Base-by-base conservation (phyloP, 53 echinoderm and acorn worm genomes). In the Mesocentrotus franciscanus region DNA sequence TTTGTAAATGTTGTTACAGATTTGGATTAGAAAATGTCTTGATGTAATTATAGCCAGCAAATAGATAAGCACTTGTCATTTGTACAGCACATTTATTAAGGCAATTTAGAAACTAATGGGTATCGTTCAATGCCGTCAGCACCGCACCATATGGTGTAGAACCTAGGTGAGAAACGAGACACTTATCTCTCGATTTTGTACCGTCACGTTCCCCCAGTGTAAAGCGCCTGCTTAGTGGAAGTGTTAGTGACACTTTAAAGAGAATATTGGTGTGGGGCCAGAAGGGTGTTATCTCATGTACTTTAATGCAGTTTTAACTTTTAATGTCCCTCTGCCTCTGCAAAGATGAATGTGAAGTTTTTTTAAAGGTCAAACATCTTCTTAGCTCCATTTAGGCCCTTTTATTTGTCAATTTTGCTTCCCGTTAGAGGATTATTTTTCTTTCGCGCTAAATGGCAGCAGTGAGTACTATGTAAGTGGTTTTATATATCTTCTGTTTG, bases 211-310 rank as follows among this genome's bases (percentile, higher is more conserved):
- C 78, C n/a, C 35, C 36, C 6, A 34, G 81, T 18, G 81, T 22
- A 9, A 16, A 22, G 20, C 42, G 22, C 42, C 64, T 0, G 81
- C 39, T 81, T 32, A 33, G 76, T 72, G n/a, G 29, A 36, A 78
- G 78, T 81, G 39, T 81, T 42, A 18, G 33, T 81, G 81, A 17
- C 81, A 81, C 42, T 81, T 81, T 36, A 81, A 81, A 81, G 36
- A 42, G 39, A 36, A 81, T 15, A 29, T 62, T 16, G 15, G 15
- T 62, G 7, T 14, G 0, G 62, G 12, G 62, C 62, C 18, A 62
- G 62, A 62, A 62, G 62, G 62, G 14, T 9, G 1, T 62, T 62
- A 62, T 2, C 62, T 62, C 10, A 1, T 62, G 1, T 62, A 62
- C 0, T 16, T 16, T 16, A 10, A 16, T 1, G 12, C 14, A 62